Base-by-base conservation (phyloP, 2,888 invertebrate genomes). In the Folsomia candida region DNA sequence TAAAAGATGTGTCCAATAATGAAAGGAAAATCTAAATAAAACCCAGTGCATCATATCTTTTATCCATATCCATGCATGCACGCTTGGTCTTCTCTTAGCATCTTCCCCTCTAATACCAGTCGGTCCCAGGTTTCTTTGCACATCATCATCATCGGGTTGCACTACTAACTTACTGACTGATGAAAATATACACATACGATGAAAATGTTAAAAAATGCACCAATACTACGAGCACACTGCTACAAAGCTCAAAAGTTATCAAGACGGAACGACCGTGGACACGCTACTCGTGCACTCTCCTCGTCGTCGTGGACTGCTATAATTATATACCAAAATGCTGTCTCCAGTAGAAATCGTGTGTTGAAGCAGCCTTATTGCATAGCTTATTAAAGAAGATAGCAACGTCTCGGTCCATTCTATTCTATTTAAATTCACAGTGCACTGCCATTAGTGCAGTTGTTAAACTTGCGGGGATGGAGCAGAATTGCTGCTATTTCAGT, bases 1-100 rank as follows among this genome's bases (percentile, higher is more conserved):
- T 65, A 74, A 72, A 76, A 73, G 75, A 76, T 76, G 74, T 75
- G 76, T 75, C 78, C 77, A 78, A 76, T 78, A 78, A 76, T 78
- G 78, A 77, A 78, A 78, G 75, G 73, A 78, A 76, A 76, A 75
- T 76, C 78, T 76, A 78, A 76, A 78, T 75, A 76, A 78, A 78
- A 74, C 78, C 78, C 75, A 73, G 75, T 62, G 20, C 3, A 54
- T 54, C n/a, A 20, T 22, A 54, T 54, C 22, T 54, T 37, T 37
- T 37, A 9, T 37, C 37, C 37, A 37, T 37, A 14, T 37, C 14
- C 37, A 37, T n/a, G n/a, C n/a, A n/a, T n/a, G n/a, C n/a, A n/a
- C 9, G 47, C 54, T 54, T 54, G 20, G 11, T 54, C 18, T n/a
- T 20, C n/a, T 54, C 6, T n/a, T 54, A 4, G 37, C 37, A 37